Base-by-base conservation (phyloP, 2,888 invertebrate species). In the Drosophila differens region DNA sequence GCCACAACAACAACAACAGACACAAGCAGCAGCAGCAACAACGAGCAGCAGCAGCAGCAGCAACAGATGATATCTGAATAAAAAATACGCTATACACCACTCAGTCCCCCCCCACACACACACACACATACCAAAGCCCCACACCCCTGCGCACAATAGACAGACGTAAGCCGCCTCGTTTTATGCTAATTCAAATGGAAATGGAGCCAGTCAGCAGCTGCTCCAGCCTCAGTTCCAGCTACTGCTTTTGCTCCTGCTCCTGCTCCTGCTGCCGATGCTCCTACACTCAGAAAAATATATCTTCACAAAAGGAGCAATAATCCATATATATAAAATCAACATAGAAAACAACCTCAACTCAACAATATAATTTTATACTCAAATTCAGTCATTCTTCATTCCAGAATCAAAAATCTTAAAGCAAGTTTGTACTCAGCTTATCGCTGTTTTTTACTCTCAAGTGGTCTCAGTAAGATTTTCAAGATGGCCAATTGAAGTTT, bases 181-280 rank as follows among this genome's bases (percentile, higher is more conserved):
- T 86, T 86, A 86, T 86, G 85, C 85, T 86, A 86, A 86, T 86
- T 86, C 85, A 86, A 86, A 86, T 86, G 90, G 85, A 86, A 86
- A 86, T 90, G 90, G 88, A 90, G 85, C 90, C 90, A 90, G 85
- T 86, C 85, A 86, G 85, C 90, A 86, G 85, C 85, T 85, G 85
- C 90, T 82, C 61, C 71, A 68, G 68, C 61, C 47, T 22, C 71
- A 37, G 30, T n/a, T 30, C 28, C 52, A 30, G 83, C 86, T 85
- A 86, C 85, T 83, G 83, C 85, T 76, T 57, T 60, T 60, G 69
- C 39, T 33, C 14, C 63, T 6, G 52, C 39, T 33, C 14, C 63
- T 6, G 52, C 0, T 41, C n/a, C 52, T 49, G 35, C 33, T 41
- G 41, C 19, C 30, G 58, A 14, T 47, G 58, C 14, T 37, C 3